phyloP scores from a whole-genome alignment of 1,140 invertebrate species.

The Aphelenchoides besseyi region DNA sequence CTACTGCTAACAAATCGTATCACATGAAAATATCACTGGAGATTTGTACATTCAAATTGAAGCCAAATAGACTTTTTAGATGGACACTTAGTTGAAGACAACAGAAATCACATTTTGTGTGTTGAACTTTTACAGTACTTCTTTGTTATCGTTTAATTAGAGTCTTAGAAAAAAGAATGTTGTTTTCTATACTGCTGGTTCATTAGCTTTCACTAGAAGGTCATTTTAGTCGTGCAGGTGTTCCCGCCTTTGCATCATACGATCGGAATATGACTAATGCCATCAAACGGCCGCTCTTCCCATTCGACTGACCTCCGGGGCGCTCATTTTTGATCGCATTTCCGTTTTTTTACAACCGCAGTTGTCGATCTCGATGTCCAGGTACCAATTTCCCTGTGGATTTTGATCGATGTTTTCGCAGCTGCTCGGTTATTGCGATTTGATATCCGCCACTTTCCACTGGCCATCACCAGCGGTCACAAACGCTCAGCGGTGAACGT shows the following conservation, averaged over 20 bases:
- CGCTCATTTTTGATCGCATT: neutral
- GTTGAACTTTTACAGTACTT: too few species aligned
- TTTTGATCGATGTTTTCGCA: neutral
- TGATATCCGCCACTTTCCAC: neutral
- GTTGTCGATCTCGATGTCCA: neutral
- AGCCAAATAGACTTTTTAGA: too few species aligned
- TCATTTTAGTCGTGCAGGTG: neutral
- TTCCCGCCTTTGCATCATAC: neutral
- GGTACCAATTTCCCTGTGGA: neutral
- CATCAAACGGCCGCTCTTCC: neutral
- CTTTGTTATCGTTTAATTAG: too few species aligned
- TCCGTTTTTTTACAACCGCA: constrained; percentile 1
- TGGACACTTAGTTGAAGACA: too few species aligned
- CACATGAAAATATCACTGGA: too few species aligned
- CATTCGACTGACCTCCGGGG: neutral
- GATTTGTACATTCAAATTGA: too few species aligned
- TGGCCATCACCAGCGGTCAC: neutral
- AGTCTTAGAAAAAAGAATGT: too few species aligned
- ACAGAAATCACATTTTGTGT: too few species aligned
- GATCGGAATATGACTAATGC: neutral
- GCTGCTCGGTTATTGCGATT: neutral
- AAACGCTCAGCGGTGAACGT: neutral
- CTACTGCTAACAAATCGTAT: too few species aligned
- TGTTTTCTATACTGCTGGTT: neutral
- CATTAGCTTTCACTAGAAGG: neutral